Evolutionary conservation across 1,140 invertebrate genomes (phyloP).

Genomic region (Drosophila kikkawai): DNA sequence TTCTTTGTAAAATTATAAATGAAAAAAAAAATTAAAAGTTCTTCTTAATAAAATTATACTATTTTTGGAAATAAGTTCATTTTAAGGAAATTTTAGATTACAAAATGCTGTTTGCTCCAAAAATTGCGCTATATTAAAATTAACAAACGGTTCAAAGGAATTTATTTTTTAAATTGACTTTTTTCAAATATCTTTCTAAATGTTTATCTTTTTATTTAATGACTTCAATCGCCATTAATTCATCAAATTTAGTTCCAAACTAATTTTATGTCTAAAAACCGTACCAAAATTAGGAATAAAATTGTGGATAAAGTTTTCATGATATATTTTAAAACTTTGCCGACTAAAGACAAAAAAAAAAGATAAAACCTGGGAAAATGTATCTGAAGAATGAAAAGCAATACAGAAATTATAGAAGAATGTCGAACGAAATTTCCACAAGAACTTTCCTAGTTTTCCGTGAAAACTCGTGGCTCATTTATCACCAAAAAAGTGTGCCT

Average conservation of each 20-base stretch:
- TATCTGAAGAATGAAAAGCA: background rate
- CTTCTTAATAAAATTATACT: no score
- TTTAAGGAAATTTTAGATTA: no score
- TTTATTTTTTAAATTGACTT: no score
- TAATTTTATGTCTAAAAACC: background rate
- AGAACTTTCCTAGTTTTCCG: constrained; percentile 1
- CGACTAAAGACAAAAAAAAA: background rate
- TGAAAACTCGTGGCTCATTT: constrained; percentile 16
- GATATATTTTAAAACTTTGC: constrained; percentile 1
- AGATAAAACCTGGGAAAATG: no score
- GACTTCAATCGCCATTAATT: background rate
- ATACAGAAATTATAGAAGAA: background rate
- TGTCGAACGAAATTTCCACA: background rate
- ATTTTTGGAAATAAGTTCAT: no score
- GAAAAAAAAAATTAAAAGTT: no score
- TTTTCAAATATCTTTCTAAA: background rate
- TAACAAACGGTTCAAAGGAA: no score
- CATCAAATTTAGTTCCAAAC: background rate
- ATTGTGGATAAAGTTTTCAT: background rate
- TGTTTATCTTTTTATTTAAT: background rate
- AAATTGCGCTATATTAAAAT: no score
- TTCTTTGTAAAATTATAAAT: background rate
- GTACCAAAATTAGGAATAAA: background rate
- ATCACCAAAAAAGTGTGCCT: constrained; percentile 26
- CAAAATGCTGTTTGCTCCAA: no score